Evolutionary conservation across 2,888 invertebrate species (phyloP), one percentile per base, ranked within the genome.

Genomic region (Thecocarcelia acutangulata): DNA sequence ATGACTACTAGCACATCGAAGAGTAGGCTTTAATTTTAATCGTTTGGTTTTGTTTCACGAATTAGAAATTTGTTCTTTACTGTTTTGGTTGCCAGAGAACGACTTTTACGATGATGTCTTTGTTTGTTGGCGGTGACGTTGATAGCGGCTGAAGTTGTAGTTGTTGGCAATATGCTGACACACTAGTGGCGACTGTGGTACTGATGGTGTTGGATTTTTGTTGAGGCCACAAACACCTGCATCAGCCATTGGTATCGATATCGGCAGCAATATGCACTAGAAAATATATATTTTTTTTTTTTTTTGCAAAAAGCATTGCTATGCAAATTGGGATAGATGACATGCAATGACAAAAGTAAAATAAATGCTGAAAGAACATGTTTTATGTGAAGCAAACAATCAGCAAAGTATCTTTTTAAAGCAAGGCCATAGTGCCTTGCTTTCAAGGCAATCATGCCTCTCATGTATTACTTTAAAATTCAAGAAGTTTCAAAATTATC

Each of bases 261-360:
- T 64, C 64, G 42, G 59, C 24, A 61, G 74, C 58, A 66, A 44
- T 74, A 68, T 72, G 69, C 72, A 78, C 75, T 68, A 63, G 63
- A 77, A 73, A 72, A 69, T 37, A 58, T n/a, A n/a, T n/a, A n/a
- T n/a, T n/a, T n/a, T n/a, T n/a, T n/a, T n/a, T n/a, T 70, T 81
- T 59, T 19, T 40, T 19, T 78, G 50, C 52, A 46, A 59, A 24
- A 12, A 66, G 48, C 17, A 44, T 4, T 9, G n/a, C 42, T 12
- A 24, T 8, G 17, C 17, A 56, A 11, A 8, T 37, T 19, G 48
- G 19, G 6, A 28, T 40, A 1, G n/a, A 50, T 17, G 17, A 5
- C n/a, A 8, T 0, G 8, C 42, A 48, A 58, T 33, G 8, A 33
- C 24, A 24, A 2, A 24, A 24, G 24, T 24, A 2, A 24, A 24